phyloP scores from a whole-genome alignment of 2,113 vertebrate species.

The Cygnus buccinator region DNA sequence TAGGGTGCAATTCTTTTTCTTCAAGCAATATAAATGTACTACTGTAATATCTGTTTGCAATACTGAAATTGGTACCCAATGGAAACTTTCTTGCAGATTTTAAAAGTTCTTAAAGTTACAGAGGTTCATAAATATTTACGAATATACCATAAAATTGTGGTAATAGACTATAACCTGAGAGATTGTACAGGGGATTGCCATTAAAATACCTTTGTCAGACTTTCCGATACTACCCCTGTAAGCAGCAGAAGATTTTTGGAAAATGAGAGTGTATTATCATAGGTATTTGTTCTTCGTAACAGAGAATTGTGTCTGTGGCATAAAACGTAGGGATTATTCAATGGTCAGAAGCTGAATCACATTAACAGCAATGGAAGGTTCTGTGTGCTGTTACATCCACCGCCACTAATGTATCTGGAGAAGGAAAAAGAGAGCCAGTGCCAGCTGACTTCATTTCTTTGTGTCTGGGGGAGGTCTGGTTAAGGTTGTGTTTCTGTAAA shows the following conservation, averaged over 20 bases:
- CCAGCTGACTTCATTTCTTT: background rate
- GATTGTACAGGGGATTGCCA: background rate
- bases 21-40: background rate
- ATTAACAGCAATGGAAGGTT: background rate
- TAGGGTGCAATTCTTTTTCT: background rate
- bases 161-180: background rate
- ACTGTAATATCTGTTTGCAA: background rate
- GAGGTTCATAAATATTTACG: background rate
- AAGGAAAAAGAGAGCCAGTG: background rate
- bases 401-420: rapidly evolving
- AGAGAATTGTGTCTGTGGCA: background rate
- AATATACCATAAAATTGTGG: background rate
- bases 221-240: background rate
- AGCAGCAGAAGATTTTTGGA: background rate
- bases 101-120: background rate
- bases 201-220: background rate
- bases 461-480: background rate
- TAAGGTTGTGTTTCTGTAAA: background rate
- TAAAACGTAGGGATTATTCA: rapidly evolving
- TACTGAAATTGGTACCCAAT: background rate
- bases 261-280: background rate
- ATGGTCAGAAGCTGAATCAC: background rate
- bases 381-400: background rate
- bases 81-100: background rate
- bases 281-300: background rate